These are phyloP conservation scores for Tenthredo mesomela DNA, from an alignment of 2,888 invertebrate species.

Conservation along the genomic window DNA sequence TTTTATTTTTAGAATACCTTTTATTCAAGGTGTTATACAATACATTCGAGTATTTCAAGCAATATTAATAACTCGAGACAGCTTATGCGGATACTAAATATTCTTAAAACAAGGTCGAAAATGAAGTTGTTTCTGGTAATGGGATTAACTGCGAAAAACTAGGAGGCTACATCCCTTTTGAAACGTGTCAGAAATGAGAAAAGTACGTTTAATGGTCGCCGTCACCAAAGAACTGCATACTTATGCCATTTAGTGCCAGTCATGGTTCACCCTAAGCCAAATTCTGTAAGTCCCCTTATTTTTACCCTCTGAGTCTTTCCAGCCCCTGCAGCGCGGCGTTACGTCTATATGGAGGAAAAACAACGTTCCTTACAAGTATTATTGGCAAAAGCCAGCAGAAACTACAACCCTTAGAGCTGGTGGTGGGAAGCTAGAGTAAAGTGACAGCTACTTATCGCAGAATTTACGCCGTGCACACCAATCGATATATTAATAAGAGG, in stretches of 20 bases:
- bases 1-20: no score
- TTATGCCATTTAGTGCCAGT: not conserved
- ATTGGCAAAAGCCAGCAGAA: slow-evolving; percentile 30
- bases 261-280: slow-evolving; percentile 8
- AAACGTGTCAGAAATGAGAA: slow-evolving; percentile 8
- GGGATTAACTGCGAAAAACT: not conserved
- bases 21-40: no score
- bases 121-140: not conserved
- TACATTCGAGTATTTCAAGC: no score
- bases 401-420: slow-evolving; percentile 26
- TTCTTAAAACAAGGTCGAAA: not conserved
- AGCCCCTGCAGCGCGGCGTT: not conserved
- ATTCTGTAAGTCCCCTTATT: slow-evolving; percentile 11
- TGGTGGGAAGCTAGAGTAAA: not conserved
- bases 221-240: not conserved
- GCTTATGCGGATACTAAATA: no score
- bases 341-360: not conserved
- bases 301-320: not conserved
- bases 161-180: not conserved
- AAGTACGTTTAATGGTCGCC: not conserved
- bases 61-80: no score
- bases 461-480: slow-evolving; percentile 38
- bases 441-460: slow-evolving; percentile 37
- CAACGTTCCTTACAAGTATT: slow-evolving; percentile 17
- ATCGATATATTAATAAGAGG: slow-evolving; percentile 38